Evolutionary conservation across 2,888 invertebrate species (phyloP).

Genomic region (Ischnura elegans): DNA sequence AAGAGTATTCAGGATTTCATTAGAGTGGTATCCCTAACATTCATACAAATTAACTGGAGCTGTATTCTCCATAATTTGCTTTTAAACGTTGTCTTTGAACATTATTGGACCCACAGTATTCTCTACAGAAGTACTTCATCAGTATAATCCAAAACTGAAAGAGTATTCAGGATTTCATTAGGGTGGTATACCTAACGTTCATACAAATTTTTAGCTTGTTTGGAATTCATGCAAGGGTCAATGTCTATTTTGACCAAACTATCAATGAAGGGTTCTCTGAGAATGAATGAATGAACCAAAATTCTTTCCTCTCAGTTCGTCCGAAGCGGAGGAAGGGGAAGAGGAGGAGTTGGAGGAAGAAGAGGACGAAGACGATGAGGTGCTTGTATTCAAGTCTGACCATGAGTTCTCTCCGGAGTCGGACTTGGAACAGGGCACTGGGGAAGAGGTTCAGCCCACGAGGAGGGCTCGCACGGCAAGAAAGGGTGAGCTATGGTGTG

Average conservation of each 20-base stretch:
- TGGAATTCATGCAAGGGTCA: too few relatives aligned
- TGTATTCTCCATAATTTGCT: too few relatives aligned
- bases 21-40: too few relatives aligned
- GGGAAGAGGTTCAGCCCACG: slow-evolving; percentile 84
- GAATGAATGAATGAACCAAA: neutral
- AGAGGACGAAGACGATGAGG: slow-evolving; percentile 78
- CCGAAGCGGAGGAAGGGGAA: slow-evolving; percentile 77
- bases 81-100: too few relatives aligned
- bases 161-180: too few relatives aligned
- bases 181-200: too few relatives aligned
- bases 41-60: too few relatives aligned
- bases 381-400: slow-evolving; percentile 85
- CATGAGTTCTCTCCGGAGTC: slow-evolving; percentile 97
- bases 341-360: slow-evolving; percentile 79
- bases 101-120: too few relatives aligned
- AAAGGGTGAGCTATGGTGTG: slow-evolving; percentile 80
- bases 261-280: neutral
- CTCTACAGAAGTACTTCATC: too few relatives aligned
- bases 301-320: slow-evolving; percentile 69
- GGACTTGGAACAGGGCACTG: slow-evolving; percentile 85
- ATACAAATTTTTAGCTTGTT: neutral
- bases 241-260: too few relatives aligned
- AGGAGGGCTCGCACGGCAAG: slow-evolving; percentile 92
- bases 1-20: too few relatives aligned
- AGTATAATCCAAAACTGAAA: too few relatives aligned